Evolutionary conservation across 2,113 vertebrate species (phyloP), one percentile per base, ranked within the genome.

Genomic region (Scophthalmus maximus): DNA sequence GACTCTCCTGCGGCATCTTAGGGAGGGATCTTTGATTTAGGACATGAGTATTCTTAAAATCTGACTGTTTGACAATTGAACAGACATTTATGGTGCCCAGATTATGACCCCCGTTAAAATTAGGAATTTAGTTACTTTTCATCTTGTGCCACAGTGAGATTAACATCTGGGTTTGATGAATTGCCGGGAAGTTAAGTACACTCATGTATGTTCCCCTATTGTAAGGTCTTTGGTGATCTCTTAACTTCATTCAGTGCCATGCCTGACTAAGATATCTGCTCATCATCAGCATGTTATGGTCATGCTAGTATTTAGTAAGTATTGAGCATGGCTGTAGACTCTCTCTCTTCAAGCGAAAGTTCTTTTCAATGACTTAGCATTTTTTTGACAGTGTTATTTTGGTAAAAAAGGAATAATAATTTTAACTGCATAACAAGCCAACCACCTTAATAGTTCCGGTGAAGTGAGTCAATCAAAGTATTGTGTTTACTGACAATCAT

Each of bases 401-500:
- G 8, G 15, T 32, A 3, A 26, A 34, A 38, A 30, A 17, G 3
- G 2, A 56, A 10, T 4, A 10, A 26, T 23, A 2, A 27, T 60
- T 38, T 34, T 3, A 61, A n/a, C 18, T 0, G 2, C 32, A 25
- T 26, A 40, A 62, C 15, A 17, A 50, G 7, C 1, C 3, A 49
- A 27, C 15, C 25, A 27, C 8, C 9, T 14, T 61, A 14, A 38
- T 15, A 12, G 8, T 30, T 27, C 18, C 8, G 6, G 18, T 18
- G 17, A 14, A 66, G 17, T 17, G 9, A 44, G 7, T n/a, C 34
- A 22, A 30, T 38, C 14, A 36, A 10, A 50, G 9, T 20, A 32
- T 34, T 40, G 0, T 10, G 44, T 56, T 63, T 68, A 47, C 59
- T 62, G 55, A 23, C 53, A 66, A 42, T 55, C 50, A 52, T 4